Conservation (phyloP, 2,888 invertebrate genomes). For the Trichogramma dendrolimi region DNA sequence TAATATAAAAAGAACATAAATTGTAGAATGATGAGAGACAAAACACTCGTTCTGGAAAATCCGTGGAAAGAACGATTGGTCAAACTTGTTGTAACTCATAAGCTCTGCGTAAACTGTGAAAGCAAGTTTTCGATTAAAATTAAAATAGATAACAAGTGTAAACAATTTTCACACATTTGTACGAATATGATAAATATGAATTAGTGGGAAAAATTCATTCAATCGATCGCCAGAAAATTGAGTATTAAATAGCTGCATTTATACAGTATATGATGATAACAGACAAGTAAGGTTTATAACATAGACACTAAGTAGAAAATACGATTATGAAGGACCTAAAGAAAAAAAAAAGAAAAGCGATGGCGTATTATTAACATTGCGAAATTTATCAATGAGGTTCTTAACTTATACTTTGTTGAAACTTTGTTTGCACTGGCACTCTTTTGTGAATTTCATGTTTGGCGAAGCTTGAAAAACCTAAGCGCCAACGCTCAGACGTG, state of each 20-base stretch:
- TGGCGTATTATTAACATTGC: slow-evolving; percentile 30
- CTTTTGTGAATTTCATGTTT: slow-evolving; percentile 8
- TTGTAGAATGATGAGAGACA: slow-evolving; percentile 3
- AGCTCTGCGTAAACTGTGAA: slow-evolving; percentile 16
- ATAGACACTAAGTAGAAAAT: slow-evolving; percentile 30
- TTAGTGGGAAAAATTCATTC: slow-evolving; percentile 10
- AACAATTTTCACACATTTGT: neutral
- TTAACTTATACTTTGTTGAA: slow-evolving; percentile 4
- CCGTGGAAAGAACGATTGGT: slow-evolving; percentile 22
- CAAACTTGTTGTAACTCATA: slow-evolving; percentile 26
- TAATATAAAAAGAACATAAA: neutral
- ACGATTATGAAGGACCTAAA: slow-evolving; percentile 40
- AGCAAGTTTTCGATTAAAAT: neutral
- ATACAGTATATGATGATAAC: slow-evolving; percentile 39
- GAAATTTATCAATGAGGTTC: slow-evolving; percentile 8
- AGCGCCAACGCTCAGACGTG: slow-evolving; percentile 24
- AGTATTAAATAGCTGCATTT: slow-evolving; percentile 45
- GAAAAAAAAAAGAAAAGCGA: slow-evolving; percentile 27
- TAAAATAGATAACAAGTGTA: slow-evolving; percentile 6
- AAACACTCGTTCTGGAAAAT: slow-evolving; percentile 10
- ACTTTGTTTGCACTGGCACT: slow-evolving; percentile 7
- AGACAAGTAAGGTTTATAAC: slow-evolving; percentile 28
- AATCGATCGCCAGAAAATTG: slow-evolving; percentile 34
- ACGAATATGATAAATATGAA: slow-evolving; percentile 18
- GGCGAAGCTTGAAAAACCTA: slow-evolving; percentile 9